Evolutionary conservation across 2,113 vertebrate species (phyloP).

Genomic region (Penelope pileata): DNA sequence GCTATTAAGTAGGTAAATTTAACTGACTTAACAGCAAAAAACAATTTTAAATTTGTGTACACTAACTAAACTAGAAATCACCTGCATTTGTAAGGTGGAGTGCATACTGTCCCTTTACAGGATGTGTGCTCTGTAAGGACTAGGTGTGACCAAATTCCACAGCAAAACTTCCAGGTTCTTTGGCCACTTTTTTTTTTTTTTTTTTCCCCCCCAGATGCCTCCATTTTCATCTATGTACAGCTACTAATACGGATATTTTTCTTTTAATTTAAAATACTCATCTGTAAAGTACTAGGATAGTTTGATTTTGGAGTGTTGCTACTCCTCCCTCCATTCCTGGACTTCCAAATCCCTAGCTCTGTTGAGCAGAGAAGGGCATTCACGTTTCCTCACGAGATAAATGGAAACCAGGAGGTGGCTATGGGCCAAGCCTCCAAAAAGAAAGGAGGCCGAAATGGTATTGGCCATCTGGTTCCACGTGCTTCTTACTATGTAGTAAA

Average conservation of each 20-base stretch:
- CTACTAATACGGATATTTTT: not conserved
- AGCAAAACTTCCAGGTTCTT: not conserved
- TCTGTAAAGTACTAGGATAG: not conserved
- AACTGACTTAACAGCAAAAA: not conserved
- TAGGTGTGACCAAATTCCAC: not conserved
- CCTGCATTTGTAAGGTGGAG: rapidly evolving
- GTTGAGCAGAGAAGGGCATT: not conserved
- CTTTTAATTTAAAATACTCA: not conserved
- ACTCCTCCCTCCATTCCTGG: not conserved
- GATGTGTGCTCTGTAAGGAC: not conserved
- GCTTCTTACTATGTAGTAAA: not conserved
- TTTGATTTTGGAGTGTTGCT: not conserved
- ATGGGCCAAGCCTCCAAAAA: not conserved
- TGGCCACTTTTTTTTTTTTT: not conserved
- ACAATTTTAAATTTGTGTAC: not conserved
- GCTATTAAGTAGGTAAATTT: not conserved
- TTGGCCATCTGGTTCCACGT: not conserved
- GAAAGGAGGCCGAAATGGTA: not conserved
- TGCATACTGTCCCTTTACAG: not conserved
- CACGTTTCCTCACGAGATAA: not conserved
- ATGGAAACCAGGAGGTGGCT: not conserved
- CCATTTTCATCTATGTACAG: not conserved
- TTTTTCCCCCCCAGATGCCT: not conserved
- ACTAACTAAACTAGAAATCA: not conserved
- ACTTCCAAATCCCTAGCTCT: not conserved